A percentile compares a stretch with the other conserved stretches of the same genome.
phyloP scores from a whole-genome alignment of 2,888 invertebrate genomes.

The Acheta domesticus region DNA sequence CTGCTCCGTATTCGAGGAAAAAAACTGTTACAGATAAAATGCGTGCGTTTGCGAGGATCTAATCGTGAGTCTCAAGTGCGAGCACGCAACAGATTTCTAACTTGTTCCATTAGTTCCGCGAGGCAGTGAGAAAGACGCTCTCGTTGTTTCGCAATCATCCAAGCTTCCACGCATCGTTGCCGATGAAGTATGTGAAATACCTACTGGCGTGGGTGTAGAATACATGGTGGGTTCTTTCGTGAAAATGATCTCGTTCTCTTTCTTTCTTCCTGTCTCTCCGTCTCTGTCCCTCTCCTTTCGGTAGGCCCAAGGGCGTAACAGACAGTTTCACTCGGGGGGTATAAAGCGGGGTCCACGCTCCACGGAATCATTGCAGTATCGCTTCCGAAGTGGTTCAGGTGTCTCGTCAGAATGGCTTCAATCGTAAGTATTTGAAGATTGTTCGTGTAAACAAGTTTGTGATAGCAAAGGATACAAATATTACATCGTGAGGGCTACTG shows the following conservation, averaged over 20 bases:
- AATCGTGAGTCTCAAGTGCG: neutral
- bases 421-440: neutral
- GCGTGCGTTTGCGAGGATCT: neutral
- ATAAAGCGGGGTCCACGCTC: neutral
- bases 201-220: neutral
- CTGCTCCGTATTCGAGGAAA: too few species aligned
- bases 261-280: neutral
- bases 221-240: neutral
- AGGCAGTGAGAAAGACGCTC: neutral
- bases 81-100: neutral
- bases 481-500: too few species aligned
- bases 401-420: neutral
- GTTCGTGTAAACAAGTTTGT: too few species aligned
- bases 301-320: neutral
- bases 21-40: too few species aligned
- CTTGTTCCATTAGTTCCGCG: neutral
- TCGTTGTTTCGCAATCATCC: neutral
- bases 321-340: neutral
- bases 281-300: constrained; percentile 5
- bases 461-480: too few species aligned
- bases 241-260: neutral
- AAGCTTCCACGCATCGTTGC: constrained; percentile 4
- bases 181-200: neutral
- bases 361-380: neutral
- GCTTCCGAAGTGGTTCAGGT: neutral